Evolutionary conservation across 2,797 vertebrate species (phyloP).

Genomic region (Ptychadena robeensis): DNA sequence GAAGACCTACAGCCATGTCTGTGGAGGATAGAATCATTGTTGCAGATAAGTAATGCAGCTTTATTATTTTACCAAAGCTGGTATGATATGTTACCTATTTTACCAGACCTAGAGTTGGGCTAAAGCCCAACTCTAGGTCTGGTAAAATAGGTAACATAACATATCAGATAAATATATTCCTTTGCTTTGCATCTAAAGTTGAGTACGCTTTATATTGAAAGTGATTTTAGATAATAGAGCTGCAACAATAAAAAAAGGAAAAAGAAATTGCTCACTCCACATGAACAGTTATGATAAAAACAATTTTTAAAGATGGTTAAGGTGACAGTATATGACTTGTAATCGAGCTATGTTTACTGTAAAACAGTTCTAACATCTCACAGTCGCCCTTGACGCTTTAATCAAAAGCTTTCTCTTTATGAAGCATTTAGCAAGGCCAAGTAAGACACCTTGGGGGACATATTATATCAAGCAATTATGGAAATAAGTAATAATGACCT

Average conservation of each 20-base stretch:
- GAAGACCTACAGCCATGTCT: too few species aligned
- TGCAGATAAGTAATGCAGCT: too few species aligned
- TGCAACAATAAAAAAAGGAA: not conserved
- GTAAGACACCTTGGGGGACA: conserved; percentile 40
- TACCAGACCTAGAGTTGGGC: too few species aligned
- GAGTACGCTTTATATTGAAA: not conserved
- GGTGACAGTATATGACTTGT: not conserved
- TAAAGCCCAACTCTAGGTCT: too few species aligned
- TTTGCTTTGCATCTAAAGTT: not conserved
- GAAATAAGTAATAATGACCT: conserved; percentile 51
- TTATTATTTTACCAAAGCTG: too few species aligned
- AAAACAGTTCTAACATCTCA: not conserved
- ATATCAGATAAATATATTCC: too few species aligned
- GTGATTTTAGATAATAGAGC: not conserved
- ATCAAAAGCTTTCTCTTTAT: conserved; percentile 45
- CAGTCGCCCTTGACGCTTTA: conserved; percentile 26
- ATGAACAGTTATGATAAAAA: not conserved
- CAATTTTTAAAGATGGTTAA: not conserved
- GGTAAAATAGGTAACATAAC: too few species aligned
- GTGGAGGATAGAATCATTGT: too few species aligned
- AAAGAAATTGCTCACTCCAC: not conserved
- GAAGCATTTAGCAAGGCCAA: conserved; percentile 42
- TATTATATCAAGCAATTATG: conserved; percentile 55
- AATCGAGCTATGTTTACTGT: not conserved
- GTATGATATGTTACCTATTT: too few species aligned